These are phyloP conservation scores for Drosophila ironensis DNA, from an alignment of 1,140 invertebrate genomes.

Conservation along the genomic window DNA sequence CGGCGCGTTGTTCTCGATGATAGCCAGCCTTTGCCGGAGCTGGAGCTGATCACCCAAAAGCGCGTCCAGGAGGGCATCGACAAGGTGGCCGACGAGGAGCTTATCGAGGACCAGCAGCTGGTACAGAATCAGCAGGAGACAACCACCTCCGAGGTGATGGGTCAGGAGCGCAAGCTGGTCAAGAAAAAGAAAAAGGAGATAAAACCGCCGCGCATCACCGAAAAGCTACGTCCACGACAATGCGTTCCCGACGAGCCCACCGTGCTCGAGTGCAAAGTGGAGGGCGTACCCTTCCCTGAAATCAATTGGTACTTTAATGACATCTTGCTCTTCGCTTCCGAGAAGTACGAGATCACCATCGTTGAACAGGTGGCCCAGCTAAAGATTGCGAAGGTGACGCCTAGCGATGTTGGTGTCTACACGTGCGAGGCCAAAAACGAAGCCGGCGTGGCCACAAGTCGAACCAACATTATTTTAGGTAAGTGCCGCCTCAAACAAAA, in stretches of 20 bases:
- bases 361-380: slow-evolving; percentile 87
- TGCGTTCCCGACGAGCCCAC: slow-evolving; percentile 85
- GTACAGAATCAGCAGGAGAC: slow-evolving; percentile 81
- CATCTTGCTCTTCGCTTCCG: slow-evolving; percentile 87
- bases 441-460: slow-evolving; percentile 89
- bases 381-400: slow-evolving; percentile 87
- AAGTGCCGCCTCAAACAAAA: slow-evolving; percentile 60
- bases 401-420: slow-evolving; percentile 91
- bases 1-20: slow-evolving; percentile 81
- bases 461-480: slow-evolving; percentile 86
- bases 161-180: slow-evolving; percentile 75
- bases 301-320: slow-evolving; percentile 96
- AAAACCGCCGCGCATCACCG: slow-evolving; percentile 87
- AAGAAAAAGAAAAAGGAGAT: slow-evolving; percentile 84
- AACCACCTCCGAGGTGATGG: slow-evolving; percentile 80
- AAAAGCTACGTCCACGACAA: slow-evolving; percentile 87
- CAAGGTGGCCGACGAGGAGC: slow-evolving; percentile 82
- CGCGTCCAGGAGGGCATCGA: slow-evolving; percentile 82
- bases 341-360: slow-evolving; percentile 86
- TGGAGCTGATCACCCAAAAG: slow-evolving; percentile 83
- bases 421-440: slow-evolving; percentile 90
- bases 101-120: slow-evolving; percentile 82
- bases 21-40: slow-evolving; percentile 83
- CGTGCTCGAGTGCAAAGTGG: slow-evolving; percentile 87
- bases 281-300: slow-evolving; percentile 87